These are phyloP conservation scores for Turritopsis rubra DNA, from an alignment of 30 jellyfish, hydroid and myxozoan species.

Conservation along the genomic window DNA sequence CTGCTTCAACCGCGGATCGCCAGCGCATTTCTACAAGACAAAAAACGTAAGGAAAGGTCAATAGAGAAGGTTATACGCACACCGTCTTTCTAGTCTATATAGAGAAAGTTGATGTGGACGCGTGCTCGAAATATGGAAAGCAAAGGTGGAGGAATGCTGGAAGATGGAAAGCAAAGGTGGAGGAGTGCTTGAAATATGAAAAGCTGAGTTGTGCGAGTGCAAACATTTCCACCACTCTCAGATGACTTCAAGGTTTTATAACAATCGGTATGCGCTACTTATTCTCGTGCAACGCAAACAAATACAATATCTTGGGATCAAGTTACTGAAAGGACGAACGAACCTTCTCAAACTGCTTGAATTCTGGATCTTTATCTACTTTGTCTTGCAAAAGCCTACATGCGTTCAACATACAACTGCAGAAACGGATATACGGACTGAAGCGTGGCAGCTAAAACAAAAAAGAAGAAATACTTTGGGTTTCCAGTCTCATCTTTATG, in stretches of 20 bases:
- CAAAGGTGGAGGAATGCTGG: no score
- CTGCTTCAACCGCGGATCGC: conserved; percentile 84
- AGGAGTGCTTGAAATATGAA: no score
- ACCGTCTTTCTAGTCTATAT: no score
- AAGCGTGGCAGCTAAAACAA: conserved; percentile 68
- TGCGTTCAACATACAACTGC: conserved; percentile 97
- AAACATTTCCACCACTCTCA: no score
- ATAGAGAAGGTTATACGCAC: no score
- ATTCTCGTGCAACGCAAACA: no score
- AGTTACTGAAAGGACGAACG: neutral
- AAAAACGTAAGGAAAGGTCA: no score
- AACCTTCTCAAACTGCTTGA: conserved; percentile 87
- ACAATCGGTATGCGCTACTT: neutral
- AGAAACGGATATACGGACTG: conserved; percentile 95
- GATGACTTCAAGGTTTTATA: neutral
- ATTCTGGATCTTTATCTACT: conserved; percentile 92
- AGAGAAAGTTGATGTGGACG: no score
- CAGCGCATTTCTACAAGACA: conserved; percentile 82
- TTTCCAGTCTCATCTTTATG: neutral
- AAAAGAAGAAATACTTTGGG: neutral
- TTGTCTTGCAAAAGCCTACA: conserved; percentile 78
- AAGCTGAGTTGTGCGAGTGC: no score
- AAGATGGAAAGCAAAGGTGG: no score
- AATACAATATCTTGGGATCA: neutral
- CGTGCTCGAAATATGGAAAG: no score